These are phyloP conservation scores for Terrapene triunguis DNA, from an alignment of 2,113 vertebrate species.

Conservation along the genomic window DNA sequence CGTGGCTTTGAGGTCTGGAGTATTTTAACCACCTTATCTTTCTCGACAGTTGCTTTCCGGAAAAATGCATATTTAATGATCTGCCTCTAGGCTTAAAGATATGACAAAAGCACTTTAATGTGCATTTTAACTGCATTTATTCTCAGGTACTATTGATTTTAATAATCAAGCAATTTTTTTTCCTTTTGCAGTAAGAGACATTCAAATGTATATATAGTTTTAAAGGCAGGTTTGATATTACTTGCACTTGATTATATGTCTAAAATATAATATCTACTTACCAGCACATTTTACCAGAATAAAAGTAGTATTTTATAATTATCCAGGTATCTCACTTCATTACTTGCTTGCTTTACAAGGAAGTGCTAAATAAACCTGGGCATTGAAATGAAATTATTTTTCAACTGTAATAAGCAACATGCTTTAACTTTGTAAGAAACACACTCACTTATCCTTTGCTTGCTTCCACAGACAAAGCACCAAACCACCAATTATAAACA, in stretches of 20 bases:
- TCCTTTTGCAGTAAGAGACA: not conserved
- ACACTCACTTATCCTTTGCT: constrained; percentile 44
- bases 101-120: constrained; percentile 83
- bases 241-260: constrained; percentile 34
- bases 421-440: constrained; percentile 73
- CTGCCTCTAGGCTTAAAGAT: constrained; percentile 85
- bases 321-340: constrained; percentile 53
- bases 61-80: constrained; percentile 86
- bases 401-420: constrained; percentile 51
- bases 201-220: not conserved
- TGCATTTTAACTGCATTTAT: constrained; percentile 79
- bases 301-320: not conserved
- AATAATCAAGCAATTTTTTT: constrained; percentile 33
- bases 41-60: constrained; percentile 83
- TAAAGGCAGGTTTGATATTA: constrained; percentile 29
- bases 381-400: constrained; percentile 71
- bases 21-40: constrained; percentile 83
- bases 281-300: not conserved
- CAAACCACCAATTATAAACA: constrained; percentile 41
- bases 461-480: constrained; percentile 41
- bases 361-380: constrained; percentile 52
- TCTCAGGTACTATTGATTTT: constrained; percentile 72
- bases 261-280: constrained; percentile 9
- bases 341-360: constrained; percentile 68
- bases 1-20: constrained; percentile 56